Conservation (phyloP, 2,797 vertebrate species). For the Pelodytes ibericus region DNA sequence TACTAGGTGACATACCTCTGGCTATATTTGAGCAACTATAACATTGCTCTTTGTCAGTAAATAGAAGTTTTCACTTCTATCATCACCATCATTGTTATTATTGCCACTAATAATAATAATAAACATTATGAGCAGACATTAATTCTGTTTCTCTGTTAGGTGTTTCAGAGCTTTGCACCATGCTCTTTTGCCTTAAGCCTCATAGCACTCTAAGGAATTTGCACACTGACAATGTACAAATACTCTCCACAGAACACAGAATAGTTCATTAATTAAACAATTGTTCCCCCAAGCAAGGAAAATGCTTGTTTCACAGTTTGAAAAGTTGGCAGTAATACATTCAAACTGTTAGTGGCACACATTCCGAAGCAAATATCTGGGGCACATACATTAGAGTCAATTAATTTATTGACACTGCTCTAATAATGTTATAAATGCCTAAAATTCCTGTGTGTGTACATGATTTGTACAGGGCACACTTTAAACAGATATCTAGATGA, state of each 20-base stretch:
- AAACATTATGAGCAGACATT: background rate
- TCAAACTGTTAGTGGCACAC: background rate
- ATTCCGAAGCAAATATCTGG: background rate
- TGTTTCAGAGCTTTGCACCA: background rate
- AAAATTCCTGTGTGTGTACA: too few relatives aligned
- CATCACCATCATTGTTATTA: background rate
- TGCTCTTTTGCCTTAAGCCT: background rate
- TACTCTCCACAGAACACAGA: background rate
- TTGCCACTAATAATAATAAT: background rate
- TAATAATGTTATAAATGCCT: background rate
- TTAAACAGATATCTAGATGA: too few relatives aligned
- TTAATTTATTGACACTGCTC: background rate
- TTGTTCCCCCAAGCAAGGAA: background rate
- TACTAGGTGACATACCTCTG: background rate
- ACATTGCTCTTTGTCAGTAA: background rate
- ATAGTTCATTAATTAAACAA: slow-evolving; percentile 4
- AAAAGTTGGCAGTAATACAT: background rate
- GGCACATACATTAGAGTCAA: background rate
- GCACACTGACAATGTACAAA: slow-evolving; percentile 5
- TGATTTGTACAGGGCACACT: too few relatives aligned
- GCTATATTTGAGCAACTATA: background rate
- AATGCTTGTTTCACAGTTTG: slow-evolving; percentile 3
- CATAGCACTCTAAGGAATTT: slow-evolving; percentile 14
- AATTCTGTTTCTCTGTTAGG: background rate
- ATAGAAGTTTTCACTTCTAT: background rate